phyloP scores from a whole-genome alignment of 2,888 invertebrate genomes.

The Disparrhopalites patrizii region DNA sequence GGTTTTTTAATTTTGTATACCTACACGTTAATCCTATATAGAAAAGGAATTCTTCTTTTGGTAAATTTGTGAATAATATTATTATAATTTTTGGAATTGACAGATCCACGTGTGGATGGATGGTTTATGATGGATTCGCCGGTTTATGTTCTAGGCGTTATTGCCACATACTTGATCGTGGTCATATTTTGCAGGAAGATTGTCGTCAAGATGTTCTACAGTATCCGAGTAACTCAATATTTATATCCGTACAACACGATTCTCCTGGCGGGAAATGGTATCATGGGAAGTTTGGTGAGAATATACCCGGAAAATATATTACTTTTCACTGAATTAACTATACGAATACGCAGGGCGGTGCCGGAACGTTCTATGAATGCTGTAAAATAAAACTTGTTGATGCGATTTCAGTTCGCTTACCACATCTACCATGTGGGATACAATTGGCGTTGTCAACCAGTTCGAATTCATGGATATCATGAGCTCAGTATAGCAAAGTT shows the following conservation, averaged over 20 bases:
- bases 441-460: constrained; percentile 39
- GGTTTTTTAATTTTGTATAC: too few species aligned
- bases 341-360: not conserved
- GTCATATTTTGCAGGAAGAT: constrained; percentile 32
- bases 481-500: constrained; percentile 40
- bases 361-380: not conserved
- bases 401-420: constrained; percentile 38
- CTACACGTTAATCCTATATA: too few species aligned
- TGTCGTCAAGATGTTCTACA: constrained; percentile 21
- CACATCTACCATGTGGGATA: constrained; percentile 40
- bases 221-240: constrained; percentile 22
- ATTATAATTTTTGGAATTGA: too few species aligned
- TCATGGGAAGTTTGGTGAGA: constrained; percentile 41
- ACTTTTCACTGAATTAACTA: not conserved
- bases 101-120: constrained; percentile 50
- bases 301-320: not conserved
- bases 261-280: constrained; percentile 38
- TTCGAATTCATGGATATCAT: constrained; percentile 29
- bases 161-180: constrained; percentile 36
- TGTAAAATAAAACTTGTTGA: not conserved
- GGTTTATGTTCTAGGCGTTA: constrained; percentile 36
- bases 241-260: constrained; percentile 39
- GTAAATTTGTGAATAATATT: too few species aligned
- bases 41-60: too few species aligned
- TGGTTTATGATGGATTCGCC: constrained; percentile 52